phyloP scores from a whole-genome alignment of 2,797 vertebrate genomes.

The Eurystomus glaucurus region DNA sequence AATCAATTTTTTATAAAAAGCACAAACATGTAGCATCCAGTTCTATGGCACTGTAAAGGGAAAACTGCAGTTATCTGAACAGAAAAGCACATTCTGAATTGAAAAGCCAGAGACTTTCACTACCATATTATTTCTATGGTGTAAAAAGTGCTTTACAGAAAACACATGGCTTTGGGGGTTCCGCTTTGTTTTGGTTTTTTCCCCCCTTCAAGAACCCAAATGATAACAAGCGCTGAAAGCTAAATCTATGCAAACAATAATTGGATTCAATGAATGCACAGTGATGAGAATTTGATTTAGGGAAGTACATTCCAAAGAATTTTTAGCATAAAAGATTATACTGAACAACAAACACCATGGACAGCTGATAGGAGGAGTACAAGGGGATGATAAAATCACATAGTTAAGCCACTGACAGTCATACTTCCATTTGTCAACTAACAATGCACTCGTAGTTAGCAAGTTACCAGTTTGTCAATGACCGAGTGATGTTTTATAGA shows the following conservation, averaged over 20 bases:
- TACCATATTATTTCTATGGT: not conserved
- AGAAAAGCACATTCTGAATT: not conserved
- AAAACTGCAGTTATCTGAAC: not conserved
- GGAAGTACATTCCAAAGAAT: not conserved
- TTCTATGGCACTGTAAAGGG: not conserved
- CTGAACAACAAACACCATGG: not conserved
- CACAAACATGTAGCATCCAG: not conserved
- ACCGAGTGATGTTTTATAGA: not conserved
- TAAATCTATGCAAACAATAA: not conserved
- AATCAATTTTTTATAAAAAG: constrained; percentile 24
- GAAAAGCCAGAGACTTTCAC: not conserved
- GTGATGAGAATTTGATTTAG: not conserved
- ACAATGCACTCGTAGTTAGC: not conserved
- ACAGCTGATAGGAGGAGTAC: not conserved
- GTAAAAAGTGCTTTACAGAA: not conserved
- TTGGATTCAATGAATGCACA: not conserved
- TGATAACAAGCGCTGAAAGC: not conserved
- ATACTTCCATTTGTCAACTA: not conserved
- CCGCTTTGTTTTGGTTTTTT: not conserved
- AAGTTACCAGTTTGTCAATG: not conserved
- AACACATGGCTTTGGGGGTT: not conserved
- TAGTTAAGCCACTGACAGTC: not conserved
- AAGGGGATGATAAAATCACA: not conserved
- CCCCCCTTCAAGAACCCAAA: not conserved
- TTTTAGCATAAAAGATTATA: not conserved